Percentiles rank a stretch among this genome's conserved stretches.
These are phyloP conservation scores for Ypsolopha scabrella DNA, from an alignment of 2,888 invertebrate species.

Conservation along the genomic window DNA sequence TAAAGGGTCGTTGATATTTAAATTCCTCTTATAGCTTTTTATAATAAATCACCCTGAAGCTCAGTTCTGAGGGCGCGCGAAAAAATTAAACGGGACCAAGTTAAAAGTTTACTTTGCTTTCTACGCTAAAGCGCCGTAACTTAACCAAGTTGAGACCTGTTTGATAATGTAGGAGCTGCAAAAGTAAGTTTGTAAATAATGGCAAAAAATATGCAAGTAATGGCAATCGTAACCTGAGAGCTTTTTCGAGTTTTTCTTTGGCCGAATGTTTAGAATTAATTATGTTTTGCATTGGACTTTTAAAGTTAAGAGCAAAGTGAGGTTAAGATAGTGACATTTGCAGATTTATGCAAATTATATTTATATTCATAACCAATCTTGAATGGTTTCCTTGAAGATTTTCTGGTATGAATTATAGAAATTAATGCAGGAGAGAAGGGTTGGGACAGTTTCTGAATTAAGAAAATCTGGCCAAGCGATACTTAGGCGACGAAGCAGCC, in stretches of 20 bases:
- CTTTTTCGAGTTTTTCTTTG: slow-evolving; percentile 49
- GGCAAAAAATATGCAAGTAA: slow-evolving; percentile 66
- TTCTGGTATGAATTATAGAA: too few species aligned
- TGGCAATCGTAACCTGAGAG: slow-evolving; percentile 58
- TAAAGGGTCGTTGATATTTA: slow-evolving; percentile 66
- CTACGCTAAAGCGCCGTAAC: not conserved
- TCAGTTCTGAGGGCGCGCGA: slow-evolving; percentile 54
- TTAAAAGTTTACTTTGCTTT: not conserved
- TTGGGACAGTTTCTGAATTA: too few species aligned
- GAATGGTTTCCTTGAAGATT: too few species aligned
- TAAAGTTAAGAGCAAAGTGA: not conserved
- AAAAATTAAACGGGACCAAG: slow-evolving; percentile 26
- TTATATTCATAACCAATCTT: too few species aligned
- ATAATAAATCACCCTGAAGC: slow-evolving; percentile 66
- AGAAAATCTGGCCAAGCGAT: too few species aligned
- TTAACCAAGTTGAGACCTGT: not conserved
- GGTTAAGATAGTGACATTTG: not conserved
- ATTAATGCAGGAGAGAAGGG: too few species aligned
- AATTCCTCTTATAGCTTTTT: slow-evolving; percentile 58
- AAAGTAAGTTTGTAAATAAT: slow-evolving; percentile 8
- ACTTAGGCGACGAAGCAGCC: too few species aligned
- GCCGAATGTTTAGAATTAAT: slow-evolving; percentile 58
- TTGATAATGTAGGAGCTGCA: not conserved
- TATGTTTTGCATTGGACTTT: slow-evolving; percentile 11
- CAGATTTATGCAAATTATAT: not conserved